A percentile compares a stretch with the other conserved stretches of the same genome.
These are phyloP conservation scores for Paracentrotus lividus DNA, from an alignment of 53 echinoderm and acorn worm species.

Conservation along the genomic window DNA sequence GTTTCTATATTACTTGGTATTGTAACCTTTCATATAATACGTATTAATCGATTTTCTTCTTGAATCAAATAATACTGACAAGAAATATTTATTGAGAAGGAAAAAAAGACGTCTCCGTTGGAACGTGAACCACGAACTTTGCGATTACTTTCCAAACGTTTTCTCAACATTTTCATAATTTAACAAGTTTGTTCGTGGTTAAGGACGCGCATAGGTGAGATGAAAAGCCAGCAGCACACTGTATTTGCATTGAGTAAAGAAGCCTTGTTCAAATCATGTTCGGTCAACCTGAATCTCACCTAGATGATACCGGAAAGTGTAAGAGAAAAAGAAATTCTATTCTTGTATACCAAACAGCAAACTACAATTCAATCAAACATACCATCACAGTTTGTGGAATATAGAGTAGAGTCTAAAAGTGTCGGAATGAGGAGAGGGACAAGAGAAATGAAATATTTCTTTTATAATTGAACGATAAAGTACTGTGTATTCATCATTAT, in stretches of 20 bases:
- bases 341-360: neutral
- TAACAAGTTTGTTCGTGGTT: conserved; percentile 43
- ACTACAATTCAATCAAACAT: conserved; percentile 51
- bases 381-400: conserved; percentile 53
- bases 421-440: neutral
- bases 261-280: conserved; percentile 57
- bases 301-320: conserved; percentile 28
- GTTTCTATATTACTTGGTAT: no score
- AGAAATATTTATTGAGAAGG: neutral
- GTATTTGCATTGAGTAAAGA: conserved; percentile 14
- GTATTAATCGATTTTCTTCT: no score
- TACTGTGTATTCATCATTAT: neutral
- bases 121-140: neutral
- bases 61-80: no score
- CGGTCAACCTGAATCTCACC: conserved; percentile 38
- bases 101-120: neutral
- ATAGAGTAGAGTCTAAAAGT: neutral
- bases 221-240: neutral
- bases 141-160: conserved; percentile 11
- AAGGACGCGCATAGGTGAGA: neutral
- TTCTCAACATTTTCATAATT: conserved; percentile 21
- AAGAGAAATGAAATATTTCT: neutral
- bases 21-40: no score
- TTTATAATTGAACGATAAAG: neutral
- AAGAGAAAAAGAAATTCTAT: neutral